Evolutionary conservation across 1,140 invertebrate genomes (phyloP).

Genomic region (Drepana arcuata): DNA sequence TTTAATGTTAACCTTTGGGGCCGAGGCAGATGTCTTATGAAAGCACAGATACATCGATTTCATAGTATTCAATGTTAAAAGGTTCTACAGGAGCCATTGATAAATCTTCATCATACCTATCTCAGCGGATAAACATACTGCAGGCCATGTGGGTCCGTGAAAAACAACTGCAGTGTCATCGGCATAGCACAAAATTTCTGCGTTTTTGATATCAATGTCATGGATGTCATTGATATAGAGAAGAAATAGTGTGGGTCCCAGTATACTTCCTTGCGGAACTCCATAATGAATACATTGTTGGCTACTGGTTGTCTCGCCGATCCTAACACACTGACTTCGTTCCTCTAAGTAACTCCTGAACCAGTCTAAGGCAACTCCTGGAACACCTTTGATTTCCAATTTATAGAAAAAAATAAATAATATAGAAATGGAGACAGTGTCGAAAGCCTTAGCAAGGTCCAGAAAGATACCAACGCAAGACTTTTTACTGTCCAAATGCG

Average conservation of each 20-base stretch:
- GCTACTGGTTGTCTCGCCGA: not conserved
- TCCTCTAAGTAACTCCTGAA: constrained; percentile 2
- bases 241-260: not conserved
- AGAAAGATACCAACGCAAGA: constrained; percentile 11
- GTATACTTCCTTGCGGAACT: not conserved
- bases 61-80: not conserved
- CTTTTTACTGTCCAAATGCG: constrained; percentile 3
- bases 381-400: constrained; percentile 8
- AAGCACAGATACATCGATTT: not conserved
- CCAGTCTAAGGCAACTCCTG: constrained; percentile 1
- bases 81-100: not conserved
- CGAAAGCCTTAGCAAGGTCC: constrained; percentile 16
- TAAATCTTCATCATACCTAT: not conserved
- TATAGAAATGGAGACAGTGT: constrained; percentile 14
- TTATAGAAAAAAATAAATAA: constrained; percentile 10
- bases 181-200: not conserved
- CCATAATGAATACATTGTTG: not conserved
- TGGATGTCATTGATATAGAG: not conserved
- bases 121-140: not conserved
- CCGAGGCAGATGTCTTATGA: not conserved
- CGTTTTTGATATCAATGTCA: not conserved
- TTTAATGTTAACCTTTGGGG: not conserved
- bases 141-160: not conserved
- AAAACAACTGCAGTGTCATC: not conserved
- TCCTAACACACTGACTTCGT: constrained; percentile 4